phyloP scores from a whole-genome alignment of 2,113 vertebrate species.

The Nesoenas mayeri region DNA sequence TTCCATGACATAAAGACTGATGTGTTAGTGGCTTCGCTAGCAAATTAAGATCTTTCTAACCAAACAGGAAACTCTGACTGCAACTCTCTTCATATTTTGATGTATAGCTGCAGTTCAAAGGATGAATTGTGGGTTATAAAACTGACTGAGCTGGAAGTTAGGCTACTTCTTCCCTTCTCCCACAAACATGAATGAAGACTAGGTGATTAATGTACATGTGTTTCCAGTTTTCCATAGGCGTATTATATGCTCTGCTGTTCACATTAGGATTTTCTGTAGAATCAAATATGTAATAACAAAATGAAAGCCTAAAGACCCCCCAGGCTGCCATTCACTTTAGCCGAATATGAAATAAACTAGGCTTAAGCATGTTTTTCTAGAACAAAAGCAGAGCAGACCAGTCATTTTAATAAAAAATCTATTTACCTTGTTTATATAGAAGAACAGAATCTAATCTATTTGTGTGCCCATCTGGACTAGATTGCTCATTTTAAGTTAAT shows the following conservation, averaged over 20 bases:
- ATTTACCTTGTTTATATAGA: conserved; percentile 46
- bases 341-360: not conserved
- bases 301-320: not conserved
- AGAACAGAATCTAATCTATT: conserved; percentile 61
- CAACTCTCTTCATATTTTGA: not conserved
- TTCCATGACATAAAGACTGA: not conserved
- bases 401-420: conserved; percentile 44
- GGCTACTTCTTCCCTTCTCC: not conserved
- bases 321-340: not conserved
- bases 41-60: not conserved
- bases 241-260: not conserved
- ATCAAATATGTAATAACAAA: not conserved
- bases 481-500: conserved; percentile 62
- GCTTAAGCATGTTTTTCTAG: not conserved
- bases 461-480: conserved; percentile 56
- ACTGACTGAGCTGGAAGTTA: not conserved
- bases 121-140: not conserved
- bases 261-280: not conserved
- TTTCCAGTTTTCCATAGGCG: not conserved
- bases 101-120: not conserved
- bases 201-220: not conserved
- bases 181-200: not conserved
- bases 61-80: not conserved
- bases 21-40: not conserved
- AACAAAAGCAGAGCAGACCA: not conserved